Evolutionary conservation across 1,140 invertebrate genomes (phyloP).

Genomic region (Zaprionus lachaisei): DNA sequence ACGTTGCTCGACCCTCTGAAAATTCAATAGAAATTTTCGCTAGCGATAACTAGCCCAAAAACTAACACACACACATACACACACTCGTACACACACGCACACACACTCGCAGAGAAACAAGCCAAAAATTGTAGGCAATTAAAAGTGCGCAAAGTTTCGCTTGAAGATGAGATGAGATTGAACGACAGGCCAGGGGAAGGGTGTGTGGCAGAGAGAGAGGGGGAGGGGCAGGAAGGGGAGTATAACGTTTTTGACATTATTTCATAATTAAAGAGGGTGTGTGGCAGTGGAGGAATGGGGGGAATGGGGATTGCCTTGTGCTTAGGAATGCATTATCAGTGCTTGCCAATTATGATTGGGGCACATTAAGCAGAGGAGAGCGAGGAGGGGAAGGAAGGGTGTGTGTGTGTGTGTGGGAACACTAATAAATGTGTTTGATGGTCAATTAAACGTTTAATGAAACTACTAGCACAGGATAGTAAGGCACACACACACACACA

Average conservation of each 20-base stretch:
- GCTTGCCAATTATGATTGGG: constrained; percentile 73
- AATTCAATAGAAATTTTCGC: constrained; percentile 73
- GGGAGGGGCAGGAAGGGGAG: background rate
- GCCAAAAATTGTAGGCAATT: constrained; percentile 71
- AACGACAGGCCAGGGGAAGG: background rate
- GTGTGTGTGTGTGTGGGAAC: constrained; percentile 2
- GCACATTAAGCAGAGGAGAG: constrained; percentile 33
- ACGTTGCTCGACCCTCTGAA: constrained; percentile 18
- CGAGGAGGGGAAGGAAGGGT: constrained; percentile 7
- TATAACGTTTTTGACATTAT: constrained; percentile 47
- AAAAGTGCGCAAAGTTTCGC: constrained; percentile 61
- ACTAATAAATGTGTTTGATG: constrained; percentile 60
- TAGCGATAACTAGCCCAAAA: constrained; percentile 37
- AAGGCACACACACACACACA: background rate
- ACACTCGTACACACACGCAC: constrained; percentile 11
- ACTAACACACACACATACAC: constrained; percentile 25
- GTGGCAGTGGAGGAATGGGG: background rate
- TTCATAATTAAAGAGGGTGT: constrained; percentile 41
- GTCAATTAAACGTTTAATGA: constrained; percentile 74
- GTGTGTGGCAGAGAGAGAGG: background rate
- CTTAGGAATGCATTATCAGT: constrained; percentile 44
- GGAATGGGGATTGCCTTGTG: background rate
- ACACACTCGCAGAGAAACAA: background rate
- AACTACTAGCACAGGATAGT: constrained; percentile 14
- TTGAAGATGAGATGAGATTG: background rate